Conservation (phyloP, 2,888 invertebrate genomes). For the Ectobius pallidus region DNA sequence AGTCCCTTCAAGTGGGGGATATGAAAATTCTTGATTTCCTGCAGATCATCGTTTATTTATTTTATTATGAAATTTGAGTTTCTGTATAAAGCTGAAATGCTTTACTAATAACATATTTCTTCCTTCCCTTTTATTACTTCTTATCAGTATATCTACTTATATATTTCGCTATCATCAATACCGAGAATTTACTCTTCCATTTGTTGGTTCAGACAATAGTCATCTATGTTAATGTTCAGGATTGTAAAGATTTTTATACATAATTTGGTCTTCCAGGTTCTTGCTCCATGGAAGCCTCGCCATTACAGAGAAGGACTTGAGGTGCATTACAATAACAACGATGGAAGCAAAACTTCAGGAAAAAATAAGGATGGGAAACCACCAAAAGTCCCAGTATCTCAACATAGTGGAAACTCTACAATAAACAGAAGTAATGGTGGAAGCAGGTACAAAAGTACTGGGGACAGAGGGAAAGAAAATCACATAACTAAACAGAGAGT, state of each 20-base stretch:
- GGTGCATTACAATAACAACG: slow-evolving; percentile 57
- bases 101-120: background rate
- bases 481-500: slow-evolving; percentile 27
- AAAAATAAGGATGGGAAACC: slow-evolving; percentile 37
- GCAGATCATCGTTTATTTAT: too few relatives aligned
- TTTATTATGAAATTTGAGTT: too few relatives aligned
- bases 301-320: slow-evolving; percentile 75
- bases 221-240: too few relatives aligned
- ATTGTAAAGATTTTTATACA: too few relatives aligned
- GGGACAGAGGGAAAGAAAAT: background rate
- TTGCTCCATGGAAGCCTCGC: slow-evolving; percentile 84
- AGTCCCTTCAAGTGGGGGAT: too few relatives aligned
- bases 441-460: slow-evolving; percentile 49
- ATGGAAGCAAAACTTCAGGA: slow-evolving; percentile 45
- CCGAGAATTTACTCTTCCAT: too few relatives aligned
- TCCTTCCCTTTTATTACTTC: background rate
- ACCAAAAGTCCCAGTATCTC: slow-evolving; percentile 37
- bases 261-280: slow-evolving; percentile 59
- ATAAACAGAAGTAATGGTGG: slow-evolving; percentile 48
- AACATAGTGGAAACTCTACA: slow-evolving; percentile 53
- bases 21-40: too few relatives aligned
- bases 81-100: too few relatives aligned
- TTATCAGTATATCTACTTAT: background rate
- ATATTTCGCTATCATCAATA: background rate
- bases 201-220: too few relatives aligned